Evolutionary conservation across 2,113 vertebrate species (phyloP).

Genomic region (Dicaeum eximium): DNA sequence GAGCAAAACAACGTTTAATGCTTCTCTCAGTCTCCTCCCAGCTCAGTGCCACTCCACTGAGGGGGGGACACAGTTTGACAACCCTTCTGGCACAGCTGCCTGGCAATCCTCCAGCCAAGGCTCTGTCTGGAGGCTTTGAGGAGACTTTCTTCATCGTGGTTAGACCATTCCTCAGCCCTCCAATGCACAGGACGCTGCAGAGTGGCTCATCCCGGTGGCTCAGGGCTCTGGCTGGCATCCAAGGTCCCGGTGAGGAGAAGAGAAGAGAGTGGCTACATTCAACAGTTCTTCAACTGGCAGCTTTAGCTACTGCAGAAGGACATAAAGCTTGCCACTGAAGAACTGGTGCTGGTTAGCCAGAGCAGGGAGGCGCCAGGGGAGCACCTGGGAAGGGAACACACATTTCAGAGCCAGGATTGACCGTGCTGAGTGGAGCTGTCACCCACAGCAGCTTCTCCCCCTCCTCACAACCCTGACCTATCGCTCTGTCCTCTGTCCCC

Average conservation of each 20-base stretch:
- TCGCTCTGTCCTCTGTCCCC: rapidly evolving
- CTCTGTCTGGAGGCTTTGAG: neutral
- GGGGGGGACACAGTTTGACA: neutral
- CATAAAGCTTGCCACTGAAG: constrained; percentile 99
- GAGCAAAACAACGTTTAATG: constrained; percentile 37
- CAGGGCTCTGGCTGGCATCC: neutral
- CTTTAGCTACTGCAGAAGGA: constrained; percentile 95
- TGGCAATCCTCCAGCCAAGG: neutral
- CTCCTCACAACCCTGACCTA: neutral
- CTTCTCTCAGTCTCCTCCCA: neutral
- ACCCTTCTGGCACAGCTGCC: neutral
- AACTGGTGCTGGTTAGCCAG: constrained; percentile 98
- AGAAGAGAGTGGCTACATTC: constrained; percentile 90
- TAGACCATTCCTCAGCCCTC: neutral
- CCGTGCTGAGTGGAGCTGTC: rapidly evolving
- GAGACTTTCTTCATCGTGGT: neutral
- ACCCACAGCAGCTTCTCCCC: neutral
- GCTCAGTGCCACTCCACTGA: neutral
- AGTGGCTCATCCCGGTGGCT: rapidly evolving
- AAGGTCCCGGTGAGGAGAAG: constrained; percentile 10
- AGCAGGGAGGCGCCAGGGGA: neutral
- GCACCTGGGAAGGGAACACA: constrained; percentile 22
- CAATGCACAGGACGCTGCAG: neutral
- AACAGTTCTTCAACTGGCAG: constrained; percentile 99
- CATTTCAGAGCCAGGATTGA: neutral